Base-by-base conservation (phyloP, 2,797 vertebrate species). In the Sardinella longiceps region DNA sequence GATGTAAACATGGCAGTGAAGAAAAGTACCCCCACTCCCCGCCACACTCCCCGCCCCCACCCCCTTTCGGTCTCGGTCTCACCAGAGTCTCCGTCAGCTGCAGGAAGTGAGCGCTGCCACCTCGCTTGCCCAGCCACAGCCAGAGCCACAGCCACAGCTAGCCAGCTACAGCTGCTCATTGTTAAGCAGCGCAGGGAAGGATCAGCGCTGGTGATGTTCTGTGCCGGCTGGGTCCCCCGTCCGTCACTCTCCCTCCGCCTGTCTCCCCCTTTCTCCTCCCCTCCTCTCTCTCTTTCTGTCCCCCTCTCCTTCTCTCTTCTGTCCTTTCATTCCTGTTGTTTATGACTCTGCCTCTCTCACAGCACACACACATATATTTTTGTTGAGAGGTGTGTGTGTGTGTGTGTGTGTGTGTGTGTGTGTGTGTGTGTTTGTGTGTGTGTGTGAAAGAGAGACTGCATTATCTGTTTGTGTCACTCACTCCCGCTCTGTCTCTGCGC, bases 171-270 rank as follows among this genome's bases (percentile, higher is more conserved):
- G 95, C 95, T 96, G 94, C 95, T 94, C 95, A 94, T 93, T 94
- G 95, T 95, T 95, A 94, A 95, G 94, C 95, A 95, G 95, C 93
- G 95, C 94, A 94, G 94, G 94, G 94, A 96, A 95, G 95, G 95
- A 94, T 95, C 94, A 93, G 92, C 94, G 92, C 94, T 77, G 33
- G 94, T 77, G 30, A 39, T 94, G 93, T 96, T 95, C 95, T 95
- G 95, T 70, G 94, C 92, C 92, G 90, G 63, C 28, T 70, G n/a
- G n/a, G n/a, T 25, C 25, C 60, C 66, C 30, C 4, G 15, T 4
- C 66, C 15, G 1, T 5, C 37, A 23, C 15, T 25, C 12, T 37
- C 33, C 66, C 30, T 23, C 37, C 23, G 1, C 70, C 37, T 15
- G 2, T 30, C 30, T 39, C 30, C 5, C 70, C 43, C 0, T 33